Percentiles rank a stretch among this genome's conserved stretches.
Evolutionary conservation across 2,797 vertebrate genomes (phyloP).

Genomic region (Dipus sagitta): DNA sequence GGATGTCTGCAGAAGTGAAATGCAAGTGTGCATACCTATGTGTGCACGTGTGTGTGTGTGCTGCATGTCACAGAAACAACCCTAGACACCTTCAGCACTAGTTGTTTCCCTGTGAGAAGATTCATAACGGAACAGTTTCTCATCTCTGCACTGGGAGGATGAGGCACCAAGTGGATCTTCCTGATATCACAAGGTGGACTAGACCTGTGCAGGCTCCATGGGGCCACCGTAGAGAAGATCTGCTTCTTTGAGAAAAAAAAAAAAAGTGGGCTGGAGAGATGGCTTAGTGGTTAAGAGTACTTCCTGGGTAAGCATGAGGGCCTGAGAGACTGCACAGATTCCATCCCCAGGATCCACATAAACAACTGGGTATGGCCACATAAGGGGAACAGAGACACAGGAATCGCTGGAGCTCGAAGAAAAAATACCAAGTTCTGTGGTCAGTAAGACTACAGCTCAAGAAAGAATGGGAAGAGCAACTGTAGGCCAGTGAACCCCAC

Average conservation of each 20-base stretch:
- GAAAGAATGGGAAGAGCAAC: too few species aligned
- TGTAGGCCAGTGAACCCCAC: too few species aligned
- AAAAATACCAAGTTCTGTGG: background rate
- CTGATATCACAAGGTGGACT: background rate
- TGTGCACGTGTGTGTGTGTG: background rate
- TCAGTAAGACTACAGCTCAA: background rate
- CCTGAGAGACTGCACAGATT: background rate
- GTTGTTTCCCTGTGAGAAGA: slow-evolving; percentile 17
- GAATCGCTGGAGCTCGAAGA: background rate
- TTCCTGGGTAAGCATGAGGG: background rate
- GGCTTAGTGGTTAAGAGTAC: background rate
- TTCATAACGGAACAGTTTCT: slow-evolving; percentile 14
- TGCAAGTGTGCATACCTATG: too few species aligned
- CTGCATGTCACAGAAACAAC: slow-evolving; percentile 11
- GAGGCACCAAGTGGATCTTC: background rate
- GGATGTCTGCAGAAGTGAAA: slow-evolving; percentile 5
- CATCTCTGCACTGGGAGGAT: background rate
- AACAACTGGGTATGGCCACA: background rate
- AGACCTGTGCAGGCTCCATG: background rate
- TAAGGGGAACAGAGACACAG: background rate
- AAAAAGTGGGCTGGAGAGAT: background rate
- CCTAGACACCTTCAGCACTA: background rate
- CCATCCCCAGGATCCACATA: background rate
- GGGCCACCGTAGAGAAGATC: background rate
- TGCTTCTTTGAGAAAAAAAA: slow-evolving; percentile 10